Conservation (phyloP, 2,888 invertebrate genomes). For the Idaea dimidiata region DNA sequence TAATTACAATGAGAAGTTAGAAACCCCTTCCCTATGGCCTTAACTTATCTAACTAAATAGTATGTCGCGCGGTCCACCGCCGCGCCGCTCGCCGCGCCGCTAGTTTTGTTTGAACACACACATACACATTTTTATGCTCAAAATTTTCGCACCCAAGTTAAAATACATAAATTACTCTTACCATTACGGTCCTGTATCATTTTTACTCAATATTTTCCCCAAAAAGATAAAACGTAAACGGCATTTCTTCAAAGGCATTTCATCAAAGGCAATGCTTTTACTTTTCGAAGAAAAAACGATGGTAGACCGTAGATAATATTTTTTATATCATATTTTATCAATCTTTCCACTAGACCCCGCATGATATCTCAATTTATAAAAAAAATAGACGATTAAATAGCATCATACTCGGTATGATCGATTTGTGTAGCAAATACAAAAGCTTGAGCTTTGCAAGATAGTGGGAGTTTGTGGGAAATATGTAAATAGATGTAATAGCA, state of each 20-base stretch:
- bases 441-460: slow-evolving; percentile 23
- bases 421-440: slow-evolving; percentile 29
- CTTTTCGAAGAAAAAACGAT: slow-evolving; percentile 19
- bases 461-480: slow-evolving; percentile 25
- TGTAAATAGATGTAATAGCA: slow-evolving; percentile 28
- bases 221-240: slow-evolving; percentile 4
- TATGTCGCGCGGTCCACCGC: too few species aligned
- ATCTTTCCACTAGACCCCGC: slow-evolving; percentile 26
- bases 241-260: slow-evolving; percentile 9
- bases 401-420: slow-evolving; percentile 16
- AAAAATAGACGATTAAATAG: slow-evolving; percentile 23
- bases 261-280: slow-evolving; percentile 18
- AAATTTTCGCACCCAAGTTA: neutral
- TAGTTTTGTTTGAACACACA: too few species aligned
- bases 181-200: neutral
- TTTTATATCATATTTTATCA: slow-evolving; percentile 32
- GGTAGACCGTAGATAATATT: slow-evolving; percentile 23
- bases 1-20: too few species aligned
- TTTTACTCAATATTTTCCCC: neutral
- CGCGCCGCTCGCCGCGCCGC: too few species aligned
- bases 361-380: slow-evolving; percentile 31
- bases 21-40: too few species aligned
- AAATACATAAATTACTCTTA: neutral
- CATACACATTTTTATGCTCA: too few species aligned
- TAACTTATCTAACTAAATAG: too few species aligned